Conservation (phyloP, 2,113 vertebrate genomes). For the Loxodonta africana region DNA sequence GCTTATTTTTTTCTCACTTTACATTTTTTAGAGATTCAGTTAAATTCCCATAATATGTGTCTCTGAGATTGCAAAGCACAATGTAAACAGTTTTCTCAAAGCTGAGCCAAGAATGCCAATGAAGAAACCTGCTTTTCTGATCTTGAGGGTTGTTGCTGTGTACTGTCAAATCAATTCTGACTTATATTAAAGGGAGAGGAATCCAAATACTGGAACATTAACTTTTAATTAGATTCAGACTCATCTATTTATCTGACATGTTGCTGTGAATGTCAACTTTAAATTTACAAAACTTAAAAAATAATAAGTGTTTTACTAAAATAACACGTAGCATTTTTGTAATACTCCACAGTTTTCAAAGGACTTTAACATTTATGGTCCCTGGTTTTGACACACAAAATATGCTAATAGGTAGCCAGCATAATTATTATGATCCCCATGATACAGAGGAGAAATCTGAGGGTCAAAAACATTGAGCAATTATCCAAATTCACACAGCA, state of each 20-base stretch:
- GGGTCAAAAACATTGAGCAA: neutral
- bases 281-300: neutral
- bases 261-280: neutral
- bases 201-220: neutral
- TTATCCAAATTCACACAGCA: neutral
- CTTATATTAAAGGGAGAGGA: neutral
- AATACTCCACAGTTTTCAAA: neutral
- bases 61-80: constrained; percentile 79
- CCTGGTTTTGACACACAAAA: neutral
- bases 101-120: constrained; percentile 65
- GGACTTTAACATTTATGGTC: neutral
- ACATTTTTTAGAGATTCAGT: constrained; percentile 78
- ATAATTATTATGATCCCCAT: neutral
- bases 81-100: constrained; percentile 77
- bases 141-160: neutral
- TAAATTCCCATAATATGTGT: constrained; percentile 74
- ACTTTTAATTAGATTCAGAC: constrained; percentile 21
- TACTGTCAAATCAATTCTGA: neutral
- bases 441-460: neutral
- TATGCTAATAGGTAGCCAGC: too few relatives aligned
- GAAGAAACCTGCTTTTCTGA: constrained; percentile 58
- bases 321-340: neutral
- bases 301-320: neutral
- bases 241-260: neutral
- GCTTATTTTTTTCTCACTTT: constrained; percentile 71